Evolutionary conservation across 2,888 invertebrate genomes (phyloP), one percentile per base, ranked within the genome.

Genomic region (Nemapogon koenigi): DNA sequence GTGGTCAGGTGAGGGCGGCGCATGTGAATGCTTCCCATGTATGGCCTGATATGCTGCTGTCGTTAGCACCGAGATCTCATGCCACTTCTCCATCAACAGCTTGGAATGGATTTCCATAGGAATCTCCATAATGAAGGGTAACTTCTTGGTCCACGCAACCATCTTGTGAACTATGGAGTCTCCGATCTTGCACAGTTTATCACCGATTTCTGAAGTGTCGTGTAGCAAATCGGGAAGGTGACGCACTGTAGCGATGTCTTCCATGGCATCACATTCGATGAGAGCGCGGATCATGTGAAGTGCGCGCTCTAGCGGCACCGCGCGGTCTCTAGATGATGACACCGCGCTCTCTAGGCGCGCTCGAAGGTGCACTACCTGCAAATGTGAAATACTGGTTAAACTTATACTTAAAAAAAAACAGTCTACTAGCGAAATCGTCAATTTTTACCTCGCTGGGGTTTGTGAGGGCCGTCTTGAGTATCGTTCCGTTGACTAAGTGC

Each of bases 141-240:
- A 81, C 76, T 95, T 88, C 75, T 97, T 97, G 57, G 97, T 97
- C 98, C 98, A 98, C 72, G 96, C 95, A 49, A 98, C 97, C 81
- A 98, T 86, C 80, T 97, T 96, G 81, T 94, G 94, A 41, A 98
- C 97, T 58, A 98, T 97, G 49, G 95, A 96, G 81, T 98, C 97
- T 37, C 97, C 97, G 59, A 97, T 94, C 73, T 91, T 92, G 81
- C 94, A 94, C 53, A 97, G 84, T 69, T 91, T 94, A 67, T 94
- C 91, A 56, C 90, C 93, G 56, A 94, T 87, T 73, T 93, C 93
- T 50, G 93, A 90, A 62, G 93, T 92, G 67, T 92, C 92, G 68
- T 93, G 92, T 50, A 95, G 83, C 59, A 93, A 84, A 71, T 92
- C 93, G 57, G 94, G 92, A 71, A 95, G 84, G 71, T 93, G 94